Conservation (phyloP, 2,113 vertebrate genomes). For the Dicaeum eximium region DNA sequence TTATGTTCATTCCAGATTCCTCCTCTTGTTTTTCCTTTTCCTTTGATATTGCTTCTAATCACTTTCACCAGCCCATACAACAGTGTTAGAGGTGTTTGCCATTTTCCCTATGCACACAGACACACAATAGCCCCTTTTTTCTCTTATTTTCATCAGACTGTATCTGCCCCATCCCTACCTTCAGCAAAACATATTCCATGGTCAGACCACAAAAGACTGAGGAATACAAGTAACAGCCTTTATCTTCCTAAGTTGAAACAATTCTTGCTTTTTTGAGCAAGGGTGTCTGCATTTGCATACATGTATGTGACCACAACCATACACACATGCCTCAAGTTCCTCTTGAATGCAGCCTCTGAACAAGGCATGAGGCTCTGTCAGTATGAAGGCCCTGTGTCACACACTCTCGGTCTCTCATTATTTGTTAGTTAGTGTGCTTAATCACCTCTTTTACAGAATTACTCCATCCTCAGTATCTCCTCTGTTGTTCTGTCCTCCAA, state of each 20-base stretch:
- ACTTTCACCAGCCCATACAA: not conserved
- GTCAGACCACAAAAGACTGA: not conserved
- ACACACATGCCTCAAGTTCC: not conserved
- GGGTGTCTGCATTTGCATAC: not conserved
- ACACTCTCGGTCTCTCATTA: not conserved
- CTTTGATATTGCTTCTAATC: not conserved
- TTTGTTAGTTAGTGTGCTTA: not conserved
- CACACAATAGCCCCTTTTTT: not conserved
- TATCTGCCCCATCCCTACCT: not conserved
- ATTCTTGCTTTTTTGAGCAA: not conserved
- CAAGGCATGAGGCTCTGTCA: not conserved
- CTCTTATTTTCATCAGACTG: not conserved
- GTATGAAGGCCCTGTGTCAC: not conserved
- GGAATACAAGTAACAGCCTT: not conserved
- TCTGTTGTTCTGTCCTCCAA: not conserved
- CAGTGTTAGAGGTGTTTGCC: not conserved
- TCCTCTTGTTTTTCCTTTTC: not conserved
- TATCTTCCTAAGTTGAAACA: not conserved
- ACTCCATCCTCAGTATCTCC: not conserved
- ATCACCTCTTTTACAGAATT: not conserved
- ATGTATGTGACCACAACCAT: not conserved
- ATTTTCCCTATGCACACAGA: not conserved
- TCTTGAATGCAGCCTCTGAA: not conserved
- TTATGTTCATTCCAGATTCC: not conserved
- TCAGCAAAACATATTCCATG: not conserved